Evolutionary conservation across 2,888 invertebrate species (phyloP), one percentile per base, ranked within the genome.

Genomic region (Drosophila mayaguana): DNA sequence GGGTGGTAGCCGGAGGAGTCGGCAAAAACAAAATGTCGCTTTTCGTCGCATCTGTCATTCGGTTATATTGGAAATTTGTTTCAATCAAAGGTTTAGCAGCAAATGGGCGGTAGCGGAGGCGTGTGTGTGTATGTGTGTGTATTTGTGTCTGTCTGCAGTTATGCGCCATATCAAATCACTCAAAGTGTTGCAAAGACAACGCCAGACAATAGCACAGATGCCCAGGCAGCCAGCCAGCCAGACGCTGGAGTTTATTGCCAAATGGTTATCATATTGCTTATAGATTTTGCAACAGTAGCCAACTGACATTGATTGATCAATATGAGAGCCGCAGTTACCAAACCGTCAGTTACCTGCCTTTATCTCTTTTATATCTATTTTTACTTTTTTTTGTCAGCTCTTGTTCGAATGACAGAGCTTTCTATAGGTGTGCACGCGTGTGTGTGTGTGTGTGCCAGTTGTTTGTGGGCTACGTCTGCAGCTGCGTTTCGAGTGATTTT

Each of bases 251-350:
- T 89, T 89, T 90, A 86, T 88, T 83, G 90, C 71, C 84, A 90
- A 90, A 88, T 90, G 88, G 89, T 85, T 84, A 86, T 88, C 91
- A 91, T 83, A 91, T 92, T 92, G 91, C 91, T 92, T 91, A 91
- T 92, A 88, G 91, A 92, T 92, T 91, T 91, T 80, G 81, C 82
- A 79, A 56, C 68, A 82, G 80, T 60, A 72, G 64, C 73, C 89
- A 81, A 80, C 82, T 92, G 92, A 92, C 92, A 87, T 91, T 92
- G 92, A 92, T 92, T 92, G 92, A 92, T 92, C 92, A 91, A 91
- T 92, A 90, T 80, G 90, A 89, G 89, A 88, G 72, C 60, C 73
- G 68, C 87, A 88, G 83, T 64, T 78, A 86, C 83, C 81, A 62
- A 72, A 81, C 81, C 68, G 67, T 79, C 79, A 68, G 67, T 72